Conservation (phyloP, 2,113 vertebrate species). For the Erinaceus europaeus region DNA sequence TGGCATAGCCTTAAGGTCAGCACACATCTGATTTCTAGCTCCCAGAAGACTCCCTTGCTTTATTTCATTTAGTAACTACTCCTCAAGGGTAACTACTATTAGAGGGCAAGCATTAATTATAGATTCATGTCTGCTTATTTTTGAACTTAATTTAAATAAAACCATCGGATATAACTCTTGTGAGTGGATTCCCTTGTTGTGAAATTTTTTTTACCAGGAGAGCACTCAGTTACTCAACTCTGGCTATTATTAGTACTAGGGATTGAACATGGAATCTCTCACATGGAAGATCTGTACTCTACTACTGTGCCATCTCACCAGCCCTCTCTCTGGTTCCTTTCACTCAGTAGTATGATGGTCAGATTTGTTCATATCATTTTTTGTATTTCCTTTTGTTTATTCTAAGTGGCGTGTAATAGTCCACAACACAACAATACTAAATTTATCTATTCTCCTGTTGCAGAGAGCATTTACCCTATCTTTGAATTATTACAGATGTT, state of each 20-base stretch:
- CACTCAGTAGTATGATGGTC: neutral
- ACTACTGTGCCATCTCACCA: no score
- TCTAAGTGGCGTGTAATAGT: slow-evolving; percentile 11
- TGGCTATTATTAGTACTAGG: no score
- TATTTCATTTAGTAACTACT: neutral
- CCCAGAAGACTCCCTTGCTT: neutral
- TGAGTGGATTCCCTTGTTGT: no score
- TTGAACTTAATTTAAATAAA: slow-evolving; percentile 19
- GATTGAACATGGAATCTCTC: no score
- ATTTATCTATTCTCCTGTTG: neutral
- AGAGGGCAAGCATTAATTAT: neutral
- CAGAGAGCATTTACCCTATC: neutral
- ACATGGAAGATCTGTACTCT: no score
- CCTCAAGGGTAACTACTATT: neutral
- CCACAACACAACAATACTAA: neutral
- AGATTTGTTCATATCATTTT: neutral
- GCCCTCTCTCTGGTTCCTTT: neutral
- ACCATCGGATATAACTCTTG: neutral
- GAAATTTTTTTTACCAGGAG: no score
- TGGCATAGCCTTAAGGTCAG: neutral
- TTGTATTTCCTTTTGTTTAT: neutral
- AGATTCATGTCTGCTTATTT: neutral
- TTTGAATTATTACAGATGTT: slow-evolving; percentile 24
- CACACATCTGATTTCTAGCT: neutral
- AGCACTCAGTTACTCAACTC: no score